Percentiles rank a stretch among this genome's conserved stretches.
Evolutionary conservation across 2,888 invertebrate genomes (phyloP).

Genomic region (Sthenelais limicola): DNA sequence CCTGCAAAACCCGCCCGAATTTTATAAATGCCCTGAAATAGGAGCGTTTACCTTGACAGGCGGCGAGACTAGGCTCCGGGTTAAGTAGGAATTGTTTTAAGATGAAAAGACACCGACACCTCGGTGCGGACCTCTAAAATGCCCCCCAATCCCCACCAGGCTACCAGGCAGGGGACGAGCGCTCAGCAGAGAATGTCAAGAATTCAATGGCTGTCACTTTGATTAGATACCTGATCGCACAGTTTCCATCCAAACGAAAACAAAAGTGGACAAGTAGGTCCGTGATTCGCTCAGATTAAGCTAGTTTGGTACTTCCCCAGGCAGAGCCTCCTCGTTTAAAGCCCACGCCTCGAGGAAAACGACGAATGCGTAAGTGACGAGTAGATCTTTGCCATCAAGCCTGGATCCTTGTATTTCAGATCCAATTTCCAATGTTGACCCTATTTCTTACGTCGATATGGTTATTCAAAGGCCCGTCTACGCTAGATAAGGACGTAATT

Average conservation of each 20-base stretch:
- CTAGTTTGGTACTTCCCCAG: background rate
- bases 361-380: no score
- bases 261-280: conserved; percentile 32
- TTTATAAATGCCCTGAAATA: conserved; percentile 10
- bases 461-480: no score
- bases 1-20: background rate
- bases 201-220: conserved; percentile 26
- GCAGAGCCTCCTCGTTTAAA: no score
- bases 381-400: no score
- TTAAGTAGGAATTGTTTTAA: conserved; percentile 31
- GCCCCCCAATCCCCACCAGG: background rate
- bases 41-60: conserved; percentile 33
- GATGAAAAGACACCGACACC: conserved; percentile 28
- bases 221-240: conserved; percentile 9
- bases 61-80: conserved; percentile 25
- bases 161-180: background rate
- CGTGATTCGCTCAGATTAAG: background rate
- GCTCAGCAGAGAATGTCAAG: conserved; percentile 17
- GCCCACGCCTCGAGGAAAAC: no score
- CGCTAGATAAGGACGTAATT: no score
- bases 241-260: conserved; percentile 9
- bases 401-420: no score
- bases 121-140: background rate
- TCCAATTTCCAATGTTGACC: no score
- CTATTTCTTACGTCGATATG: no score